phyloP scores from a whole-genome alignment of 2,113 vertebrate species.

The Heterocephalus glaber region DNA sequence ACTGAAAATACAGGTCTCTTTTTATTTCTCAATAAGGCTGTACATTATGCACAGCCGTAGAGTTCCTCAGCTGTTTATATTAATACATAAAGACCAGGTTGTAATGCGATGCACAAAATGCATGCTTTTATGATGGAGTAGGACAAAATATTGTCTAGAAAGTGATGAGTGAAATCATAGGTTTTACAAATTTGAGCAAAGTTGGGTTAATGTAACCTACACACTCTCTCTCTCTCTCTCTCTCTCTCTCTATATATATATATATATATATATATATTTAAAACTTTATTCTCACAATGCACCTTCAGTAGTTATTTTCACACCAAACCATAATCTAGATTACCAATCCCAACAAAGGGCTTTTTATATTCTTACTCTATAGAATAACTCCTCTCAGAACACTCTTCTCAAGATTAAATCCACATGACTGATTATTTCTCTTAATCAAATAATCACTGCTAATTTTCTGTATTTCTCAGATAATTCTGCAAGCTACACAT shows the following conservation, averaged over 20 bases:
- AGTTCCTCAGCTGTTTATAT: not conserved
- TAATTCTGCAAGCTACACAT: not conserved
- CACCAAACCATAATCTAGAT: not conserved
- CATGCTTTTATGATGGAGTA: not conserved
- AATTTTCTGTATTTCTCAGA: not conserved
- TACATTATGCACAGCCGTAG: not conserved
- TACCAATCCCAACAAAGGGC: rapidly evolving
- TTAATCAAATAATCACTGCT: not conserved
- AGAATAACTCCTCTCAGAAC: not conserved
- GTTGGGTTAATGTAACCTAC: not conserved
- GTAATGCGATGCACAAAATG: not conserved
- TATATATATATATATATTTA: not conserved
- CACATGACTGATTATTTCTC: not conserved
- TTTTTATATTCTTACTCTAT: not conserved
- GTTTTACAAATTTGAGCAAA: not conserved
- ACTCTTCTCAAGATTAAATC: not conserved
- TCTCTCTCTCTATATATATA: too few relatives aligned
- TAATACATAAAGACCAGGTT: not conserved
- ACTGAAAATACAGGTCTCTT: not conserved
- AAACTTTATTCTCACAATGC: not conserved
- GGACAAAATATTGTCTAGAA: not conserved
- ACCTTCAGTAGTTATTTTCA: not conserved
- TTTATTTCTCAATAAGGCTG: not conserved
- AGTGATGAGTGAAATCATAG: not conserved
- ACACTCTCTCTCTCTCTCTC: too few relatives aligned